These are phyloP conservation scores for Eurois occulta DNA, from an alignment of 2,888 invertebrate genomes.

Conservation along the genomic window DNA sequence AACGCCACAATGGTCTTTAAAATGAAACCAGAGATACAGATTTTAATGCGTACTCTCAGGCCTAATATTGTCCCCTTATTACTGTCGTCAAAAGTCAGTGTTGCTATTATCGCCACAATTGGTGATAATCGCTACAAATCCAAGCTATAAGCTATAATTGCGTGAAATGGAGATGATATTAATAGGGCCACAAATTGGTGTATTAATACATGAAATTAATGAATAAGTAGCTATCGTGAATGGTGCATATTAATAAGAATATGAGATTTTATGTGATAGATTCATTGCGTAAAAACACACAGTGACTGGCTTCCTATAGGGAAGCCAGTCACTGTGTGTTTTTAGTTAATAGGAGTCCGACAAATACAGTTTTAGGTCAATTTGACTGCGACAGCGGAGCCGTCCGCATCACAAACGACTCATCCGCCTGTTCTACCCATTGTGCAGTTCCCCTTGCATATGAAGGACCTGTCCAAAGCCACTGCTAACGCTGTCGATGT, in stretches of 20 bases:
- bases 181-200: background rate
- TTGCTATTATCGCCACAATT: constrained; percentile 46
- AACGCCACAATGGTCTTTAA: constrained; percentile 38
- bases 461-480: background rate
- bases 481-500: background rate
- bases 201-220: constrained; percentile 1
- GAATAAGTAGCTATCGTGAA: background rate
- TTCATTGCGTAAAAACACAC: too few species aligned
- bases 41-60: constrained; percentile 31
- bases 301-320: too few species aligned
- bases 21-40: constrained; percentile 48
- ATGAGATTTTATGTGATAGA: too few species aligned
- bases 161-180: constrained; percentile 11
- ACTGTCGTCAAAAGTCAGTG: constrained; percentile 54
- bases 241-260: too few species aligned
- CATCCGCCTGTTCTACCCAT: background rate
- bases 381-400: background rate
- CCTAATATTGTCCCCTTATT: constrained; percentile 42
- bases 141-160: constrained; percentile 19
- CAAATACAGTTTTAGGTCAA: background rate
- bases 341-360: background rate
- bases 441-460: fast-evolving
- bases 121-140: constrained; percentile 42
- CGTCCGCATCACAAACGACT: background rate
- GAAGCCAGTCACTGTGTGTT: too few species aligned